phyloP scores from a whole-genome alignment of 2,113 vertebrate genomes.

The Coturnix japonica region DNA sequence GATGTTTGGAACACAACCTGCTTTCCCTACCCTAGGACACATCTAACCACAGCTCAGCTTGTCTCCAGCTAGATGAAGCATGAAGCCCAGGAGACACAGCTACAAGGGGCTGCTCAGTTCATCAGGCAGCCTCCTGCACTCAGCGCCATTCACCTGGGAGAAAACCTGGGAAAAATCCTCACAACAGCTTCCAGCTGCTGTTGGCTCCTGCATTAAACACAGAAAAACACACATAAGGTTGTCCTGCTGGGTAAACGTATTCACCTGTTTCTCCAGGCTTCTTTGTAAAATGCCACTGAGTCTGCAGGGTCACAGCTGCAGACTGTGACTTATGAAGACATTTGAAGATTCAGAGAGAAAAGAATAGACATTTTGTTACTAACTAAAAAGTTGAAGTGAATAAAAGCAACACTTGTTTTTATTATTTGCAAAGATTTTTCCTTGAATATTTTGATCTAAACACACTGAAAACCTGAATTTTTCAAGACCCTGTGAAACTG shows the following conservation, averaged over 20 bases:
- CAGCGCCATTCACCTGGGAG: background rate
- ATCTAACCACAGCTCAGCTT: conserved; percentile 46
- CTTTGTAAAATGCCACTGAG: background rate
- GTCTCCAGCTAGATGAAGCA: conserved; percentile 68
- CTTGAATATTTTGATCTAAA: background rate
- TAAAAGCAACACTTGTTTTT: background rate
- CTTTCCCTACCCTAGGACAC: conserved; percentile 24
- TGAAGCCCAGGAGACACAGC: conserved; percentile 36
- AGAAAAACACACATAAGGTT: background rate
- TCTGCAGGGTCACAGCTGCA: background rate
- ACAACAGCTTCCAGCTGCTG: background rate
- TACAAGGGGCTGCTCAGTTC: background rate
- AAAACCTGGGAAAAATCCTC: background rate
- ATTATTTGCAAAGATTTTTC: background rate
- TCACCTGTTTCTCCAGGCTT: background rate
- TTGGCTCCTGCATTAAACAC: background rate
- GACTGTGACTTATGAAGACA: background rate
- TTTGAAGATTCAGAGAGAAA: background rate
- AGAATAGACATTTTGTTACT: background rate
- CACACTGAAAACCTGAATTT: background rate
- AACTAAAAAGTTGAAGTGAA: background rate
- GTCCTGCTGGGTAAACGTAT: background rate
- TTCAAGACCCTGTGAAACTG: background rate
- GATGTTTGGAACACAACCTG: conserved; percentile 33
- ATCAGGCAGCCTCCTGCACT: background rate